Base-by-base conservation (phyloP, 2,113 vertebrate species). In the Clinocottus analis region DNA sequence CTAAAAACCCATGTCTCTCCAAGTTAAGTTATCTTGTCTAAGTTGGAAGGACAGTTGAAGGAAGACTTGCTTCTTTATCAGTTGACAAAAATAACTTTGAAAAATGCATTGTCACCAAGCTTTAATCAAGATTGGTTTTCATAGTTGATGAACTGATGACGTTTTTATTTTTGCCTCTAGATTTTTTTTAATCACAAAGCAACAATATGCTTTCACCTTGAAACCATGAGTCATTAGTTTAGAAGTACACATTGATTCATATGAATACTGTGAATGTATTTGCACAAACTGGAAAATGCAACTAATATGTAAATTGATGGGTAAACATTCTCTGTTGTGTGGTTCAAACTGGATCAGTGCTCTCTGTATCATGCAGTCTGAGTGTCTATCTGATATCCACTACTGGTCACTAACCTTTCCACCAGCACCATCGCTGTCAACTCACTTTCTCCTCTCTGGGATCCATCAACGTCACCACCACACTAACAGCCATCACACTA, bases 351-450 rank as follows among this genome's bases (percentile, higher is more conserved):
- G 68, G 53, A 31, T 58, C n/a, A n/a, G n/a, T n/a, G n/a, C n/a
- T n/a, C n/a, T n/a, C 74, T 77, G 53, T 51, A 58, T 83, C 58
- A 51, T 21, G 51, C 66, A 58, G 69, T n/a, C n/a, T n/a, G n/a
- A 51, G 56, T 51, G 7, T 72, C 43, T 59, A 62, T 53, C 70
- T 79, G 59, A 80, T 33, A 82, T 62, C 73, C 55, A 60, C 75
- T 80, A 77, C 81, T 76, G 83, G 63, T 63, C 84, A 79, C 87
- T 89, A 90, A 85, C 83, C 84, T 89, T 85, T 85, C 75, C 69
- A 78, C 49, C 67, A 35, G 62, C 63, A 27, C 21, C 4, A 56
- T 56, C 64, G 61, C 75, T 64, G 82, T 82, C 84, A 83, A 80
- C 43, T 72, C 71, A 72, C 75, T 77, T 85, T 71, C 79, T 77